phyloP scores from a whole-genome alignment of 1,140 invertebrate species.

The Psix sp. region DNA sequence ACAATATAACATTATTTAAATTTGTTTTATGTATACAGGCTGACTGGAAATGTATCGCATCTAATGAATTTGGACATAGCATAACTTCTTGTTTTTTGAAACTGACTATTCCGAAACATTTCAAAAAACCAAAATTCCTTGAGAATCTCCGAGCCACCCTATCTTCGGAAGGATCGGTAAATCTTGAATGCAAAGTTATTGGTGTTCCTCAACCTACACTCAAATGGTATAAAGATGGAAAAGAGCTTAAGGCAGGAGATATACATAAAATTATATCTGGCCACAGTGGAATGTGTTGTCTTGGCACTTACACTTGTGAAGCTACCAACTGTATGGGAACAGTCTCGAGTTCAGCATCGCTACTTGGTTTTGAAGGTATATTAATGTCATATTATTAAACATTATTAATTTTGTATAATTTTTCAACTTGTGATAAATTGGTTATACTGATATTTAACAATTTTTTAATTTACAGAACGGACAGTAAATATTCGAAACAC shows the following conservation, averaged over 20 bases:
- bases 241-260: conserved; percentile 91
- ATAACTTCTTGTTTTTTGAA: conserved; percentile 90
- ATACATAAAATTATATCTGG: conserved; percentile 93
- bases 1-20: neutral
- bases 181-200: conserved; percentile 95
- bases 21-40: conserved; percentile 74
- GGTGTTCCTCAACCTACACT: conserved; percentile 90
- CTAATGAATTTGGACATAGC: conserved; percentile 91
- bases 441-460: neutral
- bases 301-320: conserved; percentile 96
- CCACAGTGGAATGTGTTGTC: conserved; percentile 90
- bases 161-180: conserved; percentile 91
- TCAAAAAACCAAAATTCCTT: conserved; percentile 91
- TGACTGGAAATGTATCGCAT: conserved; percentile 93
- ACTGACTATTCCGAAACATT: conserved; percentile 90
- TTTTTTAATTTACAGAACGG: conserved; percentile 43
- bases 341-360: conserved; percentile 90
- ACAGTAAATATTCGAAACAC: conserved; percentile 14
- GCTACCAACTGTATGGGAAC: conserved; percentile 95
- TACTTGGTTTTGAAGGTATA: conserved; percentile 89
- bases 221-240: conserved; percentile 94
- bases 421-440: too few species aligned
- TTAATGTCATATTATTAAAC: neutral
- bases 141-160: conserved; percentile 89
- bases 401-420: too few species aligned